Percentiles rank a stretch among this genome's conserved stretches.
These are phyloP conservation scores for Paedocypris sp. DNA, from an alignment of 2,113 vertebrate genomes.

Conservation along the genomic window DNA sequence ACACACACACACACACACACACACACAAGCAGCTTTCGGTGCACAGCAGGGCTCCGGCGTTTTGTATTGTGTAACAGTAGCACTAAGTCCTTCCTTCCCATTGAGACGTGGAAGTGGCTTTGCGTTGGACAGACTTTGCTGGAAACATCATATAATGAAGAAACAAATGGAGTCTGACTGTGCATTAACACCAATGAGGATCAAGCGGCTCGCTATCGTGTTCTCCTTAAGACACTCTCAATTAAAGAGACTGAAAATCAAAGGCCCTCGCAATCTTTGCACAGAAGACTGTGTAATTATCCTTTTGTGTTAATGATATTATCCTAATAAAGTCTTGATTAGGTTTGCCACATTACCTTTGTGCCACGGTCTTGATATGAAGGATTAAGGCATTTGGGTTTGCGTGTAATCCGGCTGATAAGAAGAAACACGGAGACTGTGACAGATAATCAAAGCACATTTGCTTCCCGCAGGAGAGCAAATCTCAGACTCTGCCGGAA, in stretches of 20 bases:
- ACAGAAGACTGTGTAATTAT: conserved; percentile 35
- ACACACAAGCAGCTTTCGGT: background rate
- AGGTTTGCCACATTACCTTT: conserved; percentile 32
- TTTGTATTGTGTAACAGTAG: background rate
- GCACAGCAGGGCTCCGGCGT: background rate
- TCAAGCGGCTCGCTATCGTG: conserved; percentile 25
- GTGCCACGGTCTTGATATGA: conserved; percentile 22
- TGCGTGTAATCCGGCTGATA: conserved; percentile 33
- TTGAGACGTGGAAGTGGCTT: background rate
- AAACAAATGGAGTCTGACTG: conserved; percentile 40
- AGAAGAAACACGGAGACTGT: conserved; percentile 22
- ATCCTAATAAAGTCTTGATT: conserved; percentile 42
- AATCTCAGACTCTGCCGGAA: conserved; percentile 6
- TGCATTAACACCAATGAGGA: conserved; percentile 43
- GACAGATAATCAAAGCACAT: conserved; percentile 33
- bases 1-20: no score
- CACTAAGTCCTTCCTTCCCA: background rate
- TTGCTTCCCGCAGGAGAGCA: conserved; percentile 15
- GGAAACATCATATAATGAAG: conserved; percentile 38
- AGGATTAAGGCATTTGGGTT: conserved; percentile 29
- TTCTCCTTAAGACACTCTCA: conserved; percentile 33
- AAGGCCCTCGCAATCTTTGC: conserved; percentile 30
- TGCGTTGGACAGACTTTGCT: conserved; percentile 16
- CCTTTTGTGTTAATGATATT: conserved; percentile 40
- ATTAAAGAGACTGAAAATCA: conserved; percentile 41